A percentile compares a stretch with the other conserved stretches of the same genome.
Conservation (phyloP, 2,888 invertebrate genomes). For the Allygus modestus region DNA sequence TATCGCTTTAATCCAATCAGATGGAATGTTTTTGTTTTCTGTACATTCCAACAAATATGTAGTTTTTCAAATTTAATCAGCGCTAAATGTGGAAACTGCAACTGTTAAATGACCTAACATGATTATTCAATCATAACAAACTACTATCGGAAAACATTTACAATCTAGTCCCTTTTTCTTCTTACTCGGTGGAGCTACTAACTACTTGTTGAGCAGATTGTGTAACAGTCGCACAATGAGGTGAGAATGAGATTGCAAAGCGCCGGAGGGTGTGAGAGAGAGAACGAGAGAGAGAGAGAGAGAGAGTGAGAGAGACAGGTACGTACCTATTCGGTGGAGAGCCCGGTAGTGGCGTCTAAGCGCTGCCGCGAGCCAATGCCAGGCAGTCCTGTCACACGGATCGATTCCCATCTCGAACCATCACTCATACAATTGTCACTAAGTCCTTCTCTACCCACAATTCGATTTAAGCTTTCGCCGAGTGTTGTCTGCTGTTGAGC, state of each 20-base stretch:
- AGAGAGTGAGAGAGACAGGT: background rate
- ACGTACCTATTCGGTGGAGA: conserved; percentile 2
- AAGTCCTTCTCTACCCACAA: conserved; percentile 12
- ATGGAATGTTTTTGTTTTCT: no score
- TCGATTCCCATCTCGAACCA: conserved; percentile 32
- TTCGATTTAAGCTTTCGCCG: background rate
- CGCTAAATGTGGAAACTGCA: no score
- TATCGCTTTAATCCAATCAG: no score
- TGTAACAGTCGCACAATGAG: background rate
- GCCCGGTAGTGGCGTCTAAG: background rate
- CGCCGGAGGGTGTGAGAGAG: background rate
- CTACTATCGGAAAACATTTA: no score
- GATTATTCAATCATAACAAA: no score
- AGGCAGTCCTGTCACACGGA: conserved; percentile 11
- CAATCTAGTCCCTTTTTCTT: no score
- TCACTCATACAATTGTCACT: conserved; percentile 35
- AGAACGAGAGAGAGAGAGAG: background rate
- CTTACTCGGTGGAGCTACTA: no score
- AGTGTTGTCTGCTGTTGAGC: background rate
- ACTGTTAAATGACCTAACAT: no score
- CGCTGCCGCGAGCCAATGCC: background rate
- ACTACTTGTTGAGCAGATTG: no score
- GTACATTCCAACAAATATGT: no score
- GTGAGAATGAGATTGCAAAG: background rate
- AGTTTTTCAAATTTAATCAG: no score